Conservation (phyloP, 1,140 invertebrate species). For the Neotoxoptera formosana region DNA sequence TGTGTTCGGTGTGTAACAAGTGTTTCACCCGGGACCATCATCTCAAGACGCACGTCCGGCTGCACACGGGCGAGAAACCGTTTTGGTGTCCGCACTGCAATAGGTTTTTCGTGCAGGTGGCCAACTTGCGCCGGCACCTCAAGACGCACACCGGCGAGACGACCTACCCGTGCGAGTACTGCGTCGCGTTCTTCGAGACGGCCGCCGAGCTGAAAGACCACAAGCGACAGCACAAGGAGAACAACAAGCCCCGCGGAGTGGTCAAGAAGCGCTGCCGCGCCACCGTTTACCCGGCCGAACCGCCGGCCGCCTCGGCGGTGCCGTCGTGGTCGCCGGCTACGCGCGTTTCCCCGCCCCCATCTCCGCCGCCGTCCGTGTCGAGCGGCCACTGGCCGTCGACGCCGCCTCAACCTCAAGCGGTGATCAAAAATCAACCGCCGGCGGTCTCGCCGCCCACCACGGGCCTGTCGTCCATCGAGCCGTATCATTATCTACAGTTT, state of each 20-base stretch:
- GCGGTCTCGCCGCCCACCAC: constrained; percentile 84
- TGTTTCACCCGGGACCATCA: constrained; percentile 96
- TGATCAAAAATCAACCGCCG: constrained; percentile 72
- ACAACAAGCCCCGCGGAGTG: constrained; percentile 80
- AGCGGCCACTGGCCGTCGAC: constrained; percentile 27
- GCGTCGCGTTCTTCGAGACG: constrained; percentile 87
- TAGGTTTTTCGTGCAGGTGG: constrained; percentile 91
- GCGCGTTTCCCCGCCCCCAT: constrained; percentile 58
- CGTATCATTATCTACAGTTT: constrained; percentile 75
- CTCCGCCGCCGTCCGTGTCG: constrained; percentile 14
- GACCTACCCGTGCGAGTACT: constrained; percentile 91
- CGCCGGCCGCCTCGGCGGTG: constrained; percentile 59
- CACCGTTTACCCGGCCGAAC: constrained; percentile 62
- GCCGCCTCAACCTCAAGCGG: constrained; percentile 25
- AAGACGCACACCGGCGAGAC: constrained; percentile 95
- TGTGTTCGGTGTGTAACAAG: constrained; percentile 93
- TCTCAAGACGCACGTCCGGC: constrained; percentile 89
- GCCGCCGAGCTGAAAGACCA: constrained; percentile 82
- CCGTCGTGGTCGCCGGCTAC: constrained; percentile 61
- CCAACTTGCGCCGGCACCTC: constrained; percentile 90
- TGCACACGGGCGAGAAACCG: constrained; percentile 93
- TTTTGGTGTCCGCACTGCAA: constrained; percentile 92
- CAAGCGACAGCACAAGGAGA: constrained; percentile 83
- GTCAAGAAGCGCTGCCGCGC: constrained; percentile 62
- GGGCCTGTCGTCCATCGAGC: constrained; percentile 81